These are phyloP conservation scores for Trichonephila clavipes DNA, from an alignment of 1,140 invertebrate species.

Conservation along the genomic window DNA sequence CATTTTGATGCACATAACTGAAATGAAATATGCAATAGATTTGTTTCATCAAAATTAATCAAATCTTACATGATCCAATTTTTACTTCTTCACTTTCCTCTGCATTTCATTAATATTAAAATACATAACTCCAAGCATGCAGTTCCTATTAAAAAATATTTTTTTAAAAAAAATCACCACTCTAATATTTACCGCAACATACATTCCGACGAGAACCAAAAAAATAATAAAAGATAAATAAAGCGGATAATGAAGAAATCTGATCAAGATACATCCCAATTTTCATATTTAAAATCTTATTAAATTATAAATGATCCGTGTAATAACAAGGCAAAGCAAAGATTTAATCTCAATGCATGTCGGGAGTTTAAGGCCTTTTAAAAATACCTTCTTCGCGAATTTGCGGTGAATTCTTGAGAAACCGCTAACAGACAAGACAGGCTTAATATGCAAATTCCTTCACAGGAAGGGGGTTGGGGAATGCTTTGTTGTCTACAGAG, in stretches of 20 bases:
- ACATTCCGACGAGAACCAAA: not conserved
- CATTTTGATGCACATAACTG: not conserved
- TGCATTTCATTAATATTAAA: not conserved
- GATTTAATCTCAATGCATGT: constrained; percentile 47
- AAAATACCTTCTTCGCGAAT: constrained; percentile 58
- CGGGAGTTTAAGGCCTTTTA: not conserved
- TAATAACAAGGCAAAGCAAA: constrained; percentile 39
- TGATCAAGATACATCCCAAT: constrained; percentile 12
- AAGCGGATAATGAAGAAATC: constrained; percentile 28
- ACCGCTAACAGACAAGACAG: constrained; percentile 62
- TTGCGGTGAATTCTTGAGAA: constrained; percentile 60
- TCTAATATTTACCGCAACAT: not conserved
- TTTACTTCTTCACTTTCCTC: not conserved
- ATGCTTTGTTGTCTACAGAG: constrained; percentile 53
- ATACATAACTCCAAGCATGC: not conserved
- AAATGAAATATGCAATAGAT: not conserved
- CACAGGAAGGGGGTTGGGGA: not conserved
- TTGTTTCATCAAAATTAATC: constrained; percentile 2
- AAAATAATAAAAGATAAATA: constrained; percentile 16
- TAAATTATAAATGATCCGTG: constrained; percentile 62
- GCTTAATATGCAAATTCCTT: constrained; percentile 71
- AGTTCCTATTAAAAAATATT: not conserved
- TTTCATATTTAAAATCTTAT: constrained; percentile 72
- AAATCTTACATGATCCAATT: constrained; percentile 10
- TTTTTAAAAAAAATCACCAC: not conserved